phyloP scores from a whole-genome alignment of 2,888 invertebrate genomes.

The Caenorhabditis doughertyi region DNA sequence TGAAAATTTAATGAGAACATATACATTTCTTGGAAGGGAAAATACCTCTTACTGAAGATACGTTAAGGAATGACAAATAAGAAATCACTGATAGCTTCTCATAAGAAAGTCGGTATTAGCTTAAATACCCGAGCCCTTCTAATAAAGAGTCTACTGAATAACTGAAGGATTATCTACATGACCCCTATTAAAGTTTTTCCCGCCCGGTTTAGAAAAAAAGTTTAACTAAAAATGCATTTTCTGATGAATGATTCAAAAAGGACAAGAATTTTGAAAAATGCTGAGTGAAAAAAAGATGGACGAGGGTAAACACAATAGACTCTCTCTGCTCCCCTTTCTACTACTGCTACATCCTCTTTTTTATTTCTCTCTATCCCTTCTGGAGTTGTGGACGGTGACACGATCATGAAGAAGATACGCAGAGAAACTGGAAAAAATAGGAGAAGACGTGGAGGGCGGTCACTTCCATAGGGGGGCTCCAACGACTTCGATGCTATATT shows the following conservation, averaged over 20 bases:
- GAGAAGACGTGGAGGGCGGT: conserved; percentile 30
- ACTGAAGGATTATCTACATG: not conserved
- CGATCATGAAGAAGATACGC: conserved; percentile 33
- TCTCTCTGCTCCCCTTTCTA: conserved; percentile 13
- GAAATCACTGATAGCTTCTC: no score
- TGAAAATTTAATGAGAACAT: conserved; percentile 14
- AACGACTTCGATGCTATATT: conserved; percentile 44
- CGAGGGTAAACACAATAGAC: conserved; percentile 41
- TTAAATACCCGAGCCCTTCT: no score
- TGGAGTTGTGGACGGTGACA: conserved; percentile 30
- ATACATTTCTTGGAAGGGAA: no score
- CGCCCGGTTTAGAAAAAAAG: not conserved
- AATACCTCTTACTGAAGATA: no score
- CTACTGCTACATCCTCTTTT: conserved; percentile 22
- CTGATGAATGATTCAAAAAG: conserved; percentile 36
- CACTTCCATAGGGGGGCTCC: conserved; percentile 18
- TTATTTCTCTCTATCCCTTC: not conserved
- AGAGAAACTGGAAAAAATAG: conserved; percentile 18
- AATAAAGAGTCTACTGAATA: no score
- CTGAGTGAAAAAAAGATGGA: conserved; percentile 36
- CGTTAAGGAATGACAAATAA: no score
- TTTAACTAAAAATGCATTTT: conserved; percentile 28
- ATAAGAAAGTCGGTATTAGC: no score
- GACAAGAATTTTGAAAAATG: conserved; percentile 38
- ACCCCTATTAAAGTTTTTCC: no score